Evolutionary conservation across 2,797 vertebrate species (phyloP).

Genomic region (Glossophaga mutica): DNA sequence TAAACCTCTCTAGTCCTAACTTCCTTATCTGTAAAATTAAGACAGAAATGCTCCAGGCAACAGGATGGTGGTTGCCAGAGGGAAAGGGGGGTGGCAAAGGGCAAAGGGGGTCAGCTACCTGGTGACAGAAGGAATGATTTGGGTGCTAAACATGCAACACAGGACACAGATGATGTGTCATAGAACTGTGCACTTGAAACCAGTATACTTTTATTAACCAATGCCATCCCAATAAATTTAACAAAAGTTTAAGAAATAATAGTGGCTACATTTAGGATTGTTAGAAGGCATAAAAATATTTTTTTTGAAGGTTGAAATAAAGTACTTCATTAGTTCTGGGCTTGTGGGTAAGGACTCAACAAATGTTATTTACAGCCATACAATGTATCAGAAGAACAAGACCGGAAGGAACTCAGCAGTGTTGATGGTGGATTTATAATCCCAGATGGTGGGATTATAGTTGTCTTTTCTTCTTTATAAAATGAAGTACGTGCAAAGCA

Average conservation of each 20-base stretch:
- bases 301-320: not conserved
- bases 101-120: not conserved
- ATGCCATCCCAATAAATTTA: not conserved
- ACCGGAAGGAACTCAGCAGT: not conserved
- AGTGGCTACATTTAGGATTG: not conserved
- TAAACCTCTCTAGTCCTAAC: not conserved
- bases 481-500: not conserved
- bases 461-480: constrained; percentile 1
- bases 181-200: not conserved
- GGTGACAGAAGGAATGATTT: not conserved
- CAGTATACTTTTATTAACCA: not conserved
- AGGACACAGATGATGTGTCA: not conserved
- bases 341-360: not conserved
- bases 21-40: not conserved
- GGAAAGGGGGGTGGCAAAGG: not conserved
- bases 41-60: not conserved
- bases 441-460: not conserved
- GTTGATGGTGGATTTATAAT: not conserved
- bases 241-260: not conserved
- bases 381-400: not conserved
- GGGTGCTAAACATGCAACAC: not conserved
- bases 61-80: not conserved
- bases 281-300: not conserved
- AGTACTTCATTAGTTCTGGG: not conserved
- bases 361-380: not conserved